Base-by-base conservation (phyloP, 1,140 invertebrate species). In the Microplitis mediator region DNA sequence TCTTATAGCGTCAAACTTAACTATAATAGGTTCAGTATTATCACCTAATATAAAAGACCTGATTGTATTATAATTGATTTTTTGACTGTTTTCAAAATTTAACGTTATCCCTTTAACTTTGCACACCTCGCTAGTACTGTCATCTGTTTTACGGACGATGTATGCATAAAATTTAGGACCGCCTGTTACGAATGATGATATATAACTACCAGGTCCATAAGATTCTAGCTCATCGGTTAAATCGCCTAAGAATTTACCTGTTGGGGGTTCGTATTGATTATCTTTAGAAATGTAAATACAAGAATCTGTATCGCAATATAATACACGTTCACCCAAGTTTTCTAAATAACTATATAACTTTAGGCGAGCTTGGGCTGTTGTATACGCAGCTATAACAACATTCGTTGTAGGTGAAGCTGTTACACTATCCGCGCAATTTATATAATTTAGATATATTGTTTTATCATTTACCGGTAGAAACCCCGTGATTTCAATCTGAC, bases 251-350 rank as follows among this genome's bases (percentile, higher is more conserved):
- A 78, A 80, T 32, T 69, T 62, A 14, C 82, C 80, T 3, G 74
- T 72, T 3, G 72, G 73, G 32, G 75, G 66, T 39, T 77, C 66
- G 32, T 75, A 72, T 50, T 6, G 4, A 13, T 64, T 31, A 6
- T 16, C n/a, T 14, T 52, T 75, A 8, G 72, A 61, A 3, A 77
- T 31, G 64, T 79, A 85, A 36, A 84, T 78, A 16, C 82, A 58
- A 23, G 69, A 75, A 73, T 88, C 87, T 4, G 86, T 88, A 71
- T 88, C 87, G 36, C 75, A 82, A 73, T 88, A 88, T 2, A 87
- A 64, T 4, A 81, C 81, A 45, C 78, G 60, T 1, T 75, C 50
- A 14, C 74, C 76, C 6, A 88, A 58, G 35, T 74, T 67, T 75
- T 85, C 77, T 9, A 88, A 66, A 63, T 81, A 79, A n/a, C 69